Evolutionary conservation across 2,888 invertebrate genomes (phyloP).

Genomic region (Diploptera punctata): DNA sequence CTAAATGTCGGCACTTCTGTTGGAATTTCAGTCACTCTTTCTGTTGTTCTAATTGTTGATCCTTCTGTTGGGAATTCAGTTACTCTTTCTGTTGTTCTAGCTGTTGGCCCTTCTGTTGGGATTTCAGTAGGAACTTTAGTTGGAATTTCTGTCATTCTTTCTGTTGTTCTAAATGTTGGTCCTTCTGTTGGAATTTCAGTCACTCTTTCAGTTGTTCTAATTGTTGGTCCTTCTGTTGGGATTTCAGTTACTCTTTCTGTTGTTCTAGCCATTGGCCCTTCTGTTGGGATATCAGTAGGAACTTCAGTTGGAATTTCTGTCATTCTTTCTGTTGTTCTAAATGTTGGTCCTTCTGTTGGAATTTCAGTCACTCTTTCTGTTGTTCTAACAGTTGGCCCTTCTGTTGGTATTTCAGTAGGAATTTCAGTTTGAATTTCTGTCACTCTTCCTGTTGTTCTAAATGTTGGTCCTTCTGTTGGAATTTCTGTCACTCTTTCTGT

Average conservation of each 20-base stretch:
- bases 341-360: background rate
- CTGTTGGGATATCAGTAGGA: too few relatives aligned
- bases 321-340: background rate
- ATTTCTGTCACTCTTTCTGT: slow-evolving; percentile 37
- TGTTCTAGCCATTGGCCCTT: background rate
- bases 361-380: slow-evolving; percentile 24
- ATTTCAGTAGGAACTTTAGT: too few relatives aligned
- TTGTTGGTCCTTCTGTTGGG: background rate
- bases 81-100: slow-evolving; percentile 13
- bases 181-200: slow-evolving; percentile 29
- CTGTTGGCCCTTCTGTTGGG: slow-evolving; percentile 37
- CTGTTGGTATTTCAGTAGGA: slow-evolving; percentile 20
- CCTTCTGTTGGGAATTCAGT: background rate
- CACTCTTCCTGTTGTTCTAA: too few relatives aligned
- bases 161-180: background rate
- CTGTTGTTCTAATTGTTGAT: background rate
- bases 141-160: slow-evolving; percentile 14
- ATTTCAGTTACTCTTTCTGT: too few relatives aligned
- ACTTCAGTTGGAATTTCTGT: background rate
- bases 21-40: background rate
- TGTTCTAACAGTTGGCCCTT: slow-evolving; percentile 8
- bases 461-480: too few relatives aligned
- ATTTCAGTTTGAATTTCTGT: slow-evolving; percentile 12
- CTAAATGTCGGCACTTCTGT: background rate
- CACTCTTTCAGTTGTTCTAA: background rate